Evolutionary conservation across 1,140 invertebrate species (phyloP).

Genomic region (Eumeta japonica): DNA sequence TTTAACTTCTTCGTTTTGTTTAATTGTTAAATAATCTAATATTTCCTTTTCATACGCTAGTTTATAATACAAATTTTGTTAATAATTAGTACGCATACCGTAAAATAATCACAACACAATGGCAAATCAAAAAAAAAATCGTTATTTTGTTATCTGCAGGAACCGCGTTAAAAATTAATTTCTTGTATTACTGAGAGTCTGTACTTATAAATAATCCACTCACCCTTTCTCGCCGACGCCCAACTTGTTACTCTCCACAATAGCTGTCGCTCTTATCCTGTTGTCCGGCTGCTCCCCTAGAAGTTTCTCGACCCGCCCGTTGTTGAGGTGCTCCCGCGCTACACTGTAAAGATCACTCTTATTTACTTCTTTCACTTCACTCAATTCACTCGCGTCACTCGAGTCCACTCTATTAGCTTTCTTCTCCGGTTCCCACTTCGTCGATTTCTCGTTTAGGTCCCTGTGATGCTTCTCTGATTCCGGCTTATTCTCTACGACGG

Average conservation of each 20-base stretch:
- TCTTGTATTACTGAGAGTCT: too few species aligned
- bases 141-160: too few species aligned
- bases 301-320: slow-evolving; percentile 73
- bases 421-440: slow-evolving; percentile 19
- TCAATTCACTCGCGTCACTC: slow-evolving; percentile 36
- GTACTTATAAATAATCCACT: too few species aligned
- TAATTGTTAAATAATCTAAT: too few species aligned
- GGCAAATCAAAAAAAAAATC: too few species aligned
- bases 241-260: slow-evolving; percentile 60
- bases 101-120: too few species aligned
- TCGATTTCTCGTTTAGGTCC: slow-evolving; percentile 25
- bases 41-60: too few species aligned
- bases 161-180: too few species aligned
- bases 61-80: too few species aligned
- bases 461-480: slow-evolving; percentile 43
- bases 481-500: slow-evolving; percentile 19
- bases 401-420: slow-evolving; percentile 29
- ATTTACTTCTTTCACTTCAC: slow-evolving; percentile 27
- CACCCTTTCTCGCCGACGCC: slow-evolving; percentile 57
- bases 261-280: slow-evolving; percentile 57
- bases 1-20: too few species aligned
- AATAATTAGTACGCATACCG: too few species aligned
- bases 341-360: slow-evolving; percentile 40
- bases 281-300: slow-evolving; percentile 64
- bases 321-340: slow-evolving; percentile 48